Conservation (phyloP, 2,113 vertebrate genomes). For the Syngnathoides biaculeatus region DNA sequence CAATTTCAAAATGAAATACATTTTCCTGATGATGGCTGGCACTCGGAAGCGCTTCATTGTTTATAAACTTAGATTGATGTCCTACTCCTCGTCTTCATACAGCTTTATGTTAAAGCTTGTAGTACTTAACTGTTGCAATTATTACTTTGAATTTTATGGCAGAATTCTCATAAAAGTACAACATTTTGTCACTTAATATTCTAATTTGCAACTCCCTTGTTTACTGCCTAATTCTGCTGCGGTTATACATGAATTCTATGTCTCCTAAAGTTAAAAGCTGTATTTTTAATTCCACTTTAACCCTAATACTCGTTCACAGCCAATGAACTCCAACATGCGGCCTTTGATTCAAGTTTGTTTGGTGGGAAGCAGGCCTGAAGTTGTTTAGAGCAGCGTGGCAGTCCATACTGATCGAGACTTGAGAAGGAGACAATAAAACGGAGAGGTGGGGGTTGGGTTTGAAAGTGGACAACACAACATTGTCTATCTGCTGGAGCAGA, state of each 20-base stretch:
- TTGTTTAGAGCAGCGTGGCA: conserved; percentile 24
- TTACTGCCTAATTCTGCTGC: too few relatives aligned
- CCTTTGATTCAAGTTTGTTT: conserved; percentile 24
- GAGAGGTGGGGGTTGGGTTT: conserved; percentile 11
- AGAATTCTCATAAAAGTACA: neutral
- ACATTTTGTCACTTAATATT: neutral
- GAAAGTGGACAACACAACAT: conserved; percentile 35
- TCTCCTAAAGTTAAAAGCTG: neutral
- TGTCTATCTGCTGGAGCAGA: conserved; percentile 32
- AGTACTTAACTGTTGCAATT: neutral
- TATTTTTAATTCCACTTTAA: neutral
- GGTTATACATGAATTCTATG: neutral
- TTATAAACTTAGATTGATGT: neutral
- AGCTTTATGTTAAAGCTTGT: neutral
- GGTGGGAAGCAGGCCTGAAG: conserved; percentile 11
- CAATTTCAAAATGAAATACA: too few relatives aligned
- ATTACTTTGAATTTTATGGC: neutral
- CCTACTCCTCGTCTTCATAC: neutral
- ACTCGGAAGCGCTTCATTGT: too few relatives aligned
- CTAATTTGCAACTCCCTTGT: neutral
- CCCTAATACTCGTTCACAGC: neutral
- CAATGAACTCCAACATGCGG: conserved; percentile 8
- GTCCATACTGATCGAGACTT: conserved; percentile 48
- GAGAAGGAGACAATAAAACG: conserved; percentile 10
- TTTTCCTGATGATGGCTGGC: too few relatives aligned